Evolutionary conservation across 1,140 invertebrate species (phyloP).

Genomic region (Trichogramma pretiosum): DNA sequence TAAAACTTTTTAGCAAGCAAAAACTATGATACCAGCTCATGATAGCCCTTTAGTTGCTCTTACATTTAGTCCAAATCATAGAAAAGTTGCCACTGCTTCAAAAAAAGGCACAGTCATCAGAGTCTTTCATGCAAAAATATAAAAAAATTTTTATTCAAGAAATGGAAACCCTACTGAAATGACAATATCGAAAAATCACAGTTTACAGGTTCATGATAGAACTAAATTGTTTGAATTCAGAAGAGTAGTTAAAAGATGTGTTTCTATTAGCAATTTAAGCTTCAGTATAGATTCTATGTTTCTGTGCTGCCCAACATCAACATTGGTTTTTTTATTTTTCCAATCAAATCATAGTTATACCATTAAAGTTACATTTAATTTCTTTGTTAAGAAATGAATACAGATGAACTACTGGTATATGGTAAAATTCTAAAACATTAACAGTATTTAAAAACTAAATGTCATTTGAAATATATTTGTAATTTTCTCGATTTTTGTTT

Average conservation of each 20-base stretch:
- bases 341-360: no score
- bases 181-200: no score
- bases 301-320: constrained; percentile 86
- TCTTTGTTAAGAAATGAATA: no score
- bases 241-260: constrained; percentile 93
- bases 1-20: constrained; percentile 66
- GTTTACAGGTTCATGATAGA: constrained; percentile 67
- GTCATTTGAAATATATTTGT: no score
- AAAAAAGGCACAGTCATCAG: constrained; percentile 96
- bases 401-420: no score
- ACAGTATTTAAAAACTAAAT: no score
- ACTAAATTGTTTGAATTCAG: constrained; percentile 89
- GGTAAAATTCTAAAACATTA: no score
- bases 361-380: no score
- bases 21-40: constrained; percentile 94
- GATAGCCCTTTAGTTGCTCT: constrained; percentile 92
- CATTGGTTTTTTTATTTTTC: no score
- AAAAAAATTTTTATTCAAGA: no score
- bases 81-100: constrained; percentile 86
- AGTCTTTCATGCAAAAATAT: constrained; percentile 63
- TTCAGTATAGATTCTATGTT: constrained; percentile 88
- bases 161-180: no score
- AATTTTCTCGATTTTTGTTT: no score
- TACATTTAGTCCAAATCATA: constrained; percentile 82
- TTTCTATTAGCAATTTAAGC: constrained; percentile 82